These are phyloP conservation scores for Cynodonichthys magdalenae DNA, from an alignment of 2,797 vertebrate species.

Conservation along the genomic window DNA sequence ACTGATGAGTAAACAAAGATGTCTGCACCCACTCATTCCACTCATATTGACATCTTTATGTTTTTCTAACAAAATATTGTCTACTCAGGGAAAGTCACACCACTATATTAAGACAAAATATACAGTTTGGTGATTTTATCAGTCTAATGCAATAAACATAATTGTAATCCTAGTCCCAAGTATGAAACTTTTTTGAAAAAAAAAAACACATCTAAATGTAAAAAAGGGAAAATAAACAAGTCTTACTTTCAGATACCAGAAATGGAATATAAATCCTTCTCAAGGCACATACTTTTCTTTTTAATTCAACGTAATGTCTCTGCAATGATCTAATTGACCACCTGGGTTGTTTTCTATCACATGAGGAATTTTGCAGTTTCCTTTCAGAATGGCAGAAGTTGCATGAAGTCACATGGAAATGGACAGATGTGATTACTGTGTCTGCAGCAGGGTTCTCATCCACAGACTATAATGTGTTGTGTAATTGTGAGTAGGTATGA, in stretches of 20 bases:
- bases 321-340: not conserved
- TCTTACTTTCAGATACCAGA: not conserved
- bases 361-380: too few species aligned
- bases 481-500: too few species aligned
- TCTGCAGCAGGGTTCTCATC: too few species aligned
- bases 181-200: too few species aligned
- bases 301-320: too few species aligned
- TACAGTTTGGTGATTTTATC: slow-evolving; percentile 5
- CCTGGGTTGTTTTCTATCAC: not conserved
- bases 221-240: slow-evolving; percentile 10
- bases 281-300: too few species aligned
- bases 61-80: slow-evolving; percentile 24
- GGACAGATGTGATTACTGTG: not conserved
- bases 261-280: not conserved
- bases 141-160: too few species aligned
- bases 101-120: slow-evolving; percentile 17
- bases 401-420: not conserved
- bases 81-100: slow-evolving; percentile 19
- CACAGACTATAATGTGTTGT: too few species aligned
- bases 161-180: too few species aligned
- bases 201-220: too few species aligned
- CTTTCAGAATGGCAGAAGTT: not conserved
- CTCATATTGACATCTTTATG: slow-evolving; percentile 35
- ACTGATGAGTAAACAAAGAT: slow-evolving; percentile 59
- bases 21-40: slow-evolving; percentile 38